These are phyloP conservation scores for Sander vitreus DNA, from an alignment of 2,113 vertebrate genomes.

Conservation along the genomic window DNA sequence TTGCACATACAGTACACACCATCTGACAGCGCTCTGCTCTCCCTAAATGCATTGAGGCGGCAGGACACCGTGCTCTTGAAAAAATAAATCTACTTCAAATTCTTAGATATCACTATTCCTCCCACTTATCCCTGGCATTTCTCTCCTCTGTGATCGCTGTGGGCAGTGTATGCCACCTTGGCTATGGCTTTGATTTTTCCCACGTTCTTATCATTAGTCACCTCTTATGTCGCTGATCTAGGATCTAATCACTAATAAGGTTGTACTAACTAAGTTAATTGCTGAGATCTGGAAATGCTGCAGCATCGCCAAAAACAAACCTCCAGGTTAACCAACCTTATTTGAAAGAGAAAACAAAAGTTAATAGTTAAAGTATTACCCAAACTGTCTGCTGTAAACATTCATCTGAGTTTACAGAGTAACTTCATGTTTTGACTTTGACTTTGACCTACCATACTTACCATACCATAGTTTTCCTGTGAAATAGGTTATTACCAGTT, in stretches of 20 bases:
- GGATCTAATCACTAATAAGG: not conserved
- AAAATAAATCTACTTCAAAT: not conserved
- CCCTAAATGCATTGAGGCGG: constrained; percentile 30
- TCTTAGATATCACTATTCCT: constrained; percentile 29
- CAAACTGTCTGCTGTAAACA: too few relatives aligned
- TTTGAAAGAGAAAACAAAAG: not conserved
- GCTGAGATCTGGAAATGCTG: not conserved
- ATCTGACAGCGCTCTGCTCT: constrained; percentile 37
- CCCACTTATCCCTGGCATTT: not conserved
- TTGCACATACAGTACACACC: constrained; percentile 27
- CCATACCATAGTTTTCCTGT: too few relatives aligned
- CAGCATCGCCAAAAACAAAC: not conserved
- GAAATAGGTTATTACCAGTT: not conserved
- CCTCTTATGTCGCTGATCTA: not conserved
- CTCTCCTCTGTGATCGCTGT: constrained; percentile 15
- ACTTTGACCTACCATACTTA: not conserved
- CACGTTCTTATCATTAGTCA: constrained; percentile 10
- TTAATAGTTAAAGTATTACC: not conserved
- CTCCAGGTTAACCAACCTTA: not conserved
- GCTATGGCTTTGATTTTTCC: constrained; percentile 14
- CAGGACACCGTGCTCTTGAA: constrained; percentile 4
- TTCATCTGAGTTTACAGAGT: not conserved
- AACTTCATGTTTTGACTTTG: not conserved
- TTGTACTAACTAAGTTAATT: too few relatives aligned
- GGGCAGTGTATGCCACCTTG: constrained; percentile 8